A percentile compares a stretch with the other conserved stretches of the same genome.
phyloP scores from a whole-genome alignment of 2,888 invertebrate genomes.

The Aspidiotus rigidus region DNA sequence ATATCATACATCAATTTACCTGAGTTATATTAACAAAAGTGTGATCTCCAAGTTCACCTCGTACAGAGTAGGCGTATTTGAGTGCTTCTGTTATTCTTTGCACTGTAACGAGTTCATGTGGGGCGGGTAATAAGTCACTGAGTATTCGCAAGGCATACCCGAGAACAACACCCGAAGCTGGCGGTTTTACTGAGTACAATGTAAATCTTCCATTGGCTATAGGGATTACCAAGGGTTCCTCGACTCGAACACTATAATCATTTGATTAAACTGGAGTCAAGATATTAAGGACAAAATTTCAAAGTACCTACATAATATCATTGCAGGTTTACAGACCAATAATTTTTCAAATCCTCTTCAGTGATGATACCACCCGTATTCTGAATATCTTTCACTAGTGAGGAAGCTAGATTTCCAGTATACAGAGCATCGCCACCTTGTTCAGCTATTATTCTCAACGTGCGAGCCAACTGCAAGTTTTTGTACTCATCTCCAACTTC shows the following conservation, averaged over 20 bases:
- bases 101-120: constrained; percentile 49
- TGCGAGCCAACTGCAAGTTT: constrained; percentile 57
- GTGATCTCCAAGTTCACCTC: constrained; percentile 76
- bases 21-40: constrained; percentile 60
- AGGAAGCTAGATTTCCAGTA: constrained; percentile 57
- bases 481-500: constrained; percentile 56
- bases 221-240: constrained; percentile 51
- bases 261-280: not conserved
- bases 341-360: constrained; percentile 62
- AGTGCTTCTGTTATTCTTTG: constrained; percentile 79
- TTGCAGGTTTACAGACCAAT: constrained; percentile 47
- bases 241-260: constrained; percentile 57
- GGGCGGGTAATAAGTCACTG: constrained; percentile 47
- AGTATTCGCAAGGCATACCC: constrained; percentile 74
- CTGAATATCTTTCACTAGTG: constrained; percentile 59
- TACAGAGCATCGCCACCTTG: constrained; percentile 65
- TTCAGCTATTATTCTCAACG: constrained; percentile 57
- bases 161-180: constrained; percentile 73
- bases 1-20: no score
- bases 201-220: constrained; percentile 52
- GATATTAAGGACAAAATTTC: not conserved
- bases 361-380: constrained; percentile 66
- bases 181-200: constrained; percentile 72
- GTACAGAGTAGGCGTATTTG: constrained; percentile 81
- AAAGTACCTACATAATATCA: no score